Evolutionary conservation across 2,888 invertebrate genomes (phyloP), one percentile per base, ranked within the genome.

Genomic region (Lepidochrysops patricia): DNA sequence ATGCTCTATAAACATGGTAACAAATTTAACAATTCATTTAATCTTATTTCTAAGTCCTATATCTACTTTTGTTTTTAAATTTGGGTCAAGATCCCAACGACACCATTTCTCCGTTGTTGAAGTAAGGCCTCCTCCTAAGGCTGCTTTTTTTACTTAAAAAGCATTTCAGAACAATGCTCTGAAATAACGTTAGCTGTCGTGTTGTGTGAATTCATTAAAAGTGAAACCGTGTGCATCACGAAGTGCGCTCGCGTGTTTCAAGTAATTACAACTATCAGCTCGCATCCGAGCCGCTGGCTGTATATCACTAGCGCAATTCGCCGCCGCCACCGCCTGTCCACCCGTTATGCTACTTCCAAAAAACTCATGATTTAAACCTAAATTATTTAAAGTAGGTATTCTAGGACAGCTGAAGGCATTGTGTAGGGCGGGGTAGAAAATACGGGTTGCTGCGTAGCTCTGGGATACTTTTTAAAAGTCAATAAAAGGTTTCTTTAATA

Each of bases 241-340:
- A 43, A n/a, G n/a, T 5, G 5, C 6, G 9, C 19, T 43, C 43
- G 43, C 43, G 43, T 43, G 43, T 19, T 19, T 9, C 43, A 15
- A 19, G 43, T 2, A 43, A 43, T 43, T 43, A 43, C 43, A 19
- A 7, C 29, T 29, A 43, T 9, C 43, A 43, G 43, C 43, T 43
- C 43, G 43, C 43, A 43, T 43, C 43, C 43, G 43, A 43, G 6
- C 43, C 6, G 43, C 43, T 43, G 43, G 43, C 43, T 43, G 43
- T 43, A 43, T 43, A 43, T 43, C 19, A 43, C 43, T 19, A 7
- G 9, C 43, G 43, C 19, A 23, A 3, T 12, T 43, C 43, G 19
- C 43, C 43, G 43, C 19, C 43, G 19, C 15, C 34, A 34, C n/a
- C n/a, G 3, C n/a, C n/a, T 34, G 3, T 34, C 37, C 43, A 43